phyloP scores from a whole-genome alignment of 2,797 vertebrate species.

The Schizothorax lantsangensis region DNA sequence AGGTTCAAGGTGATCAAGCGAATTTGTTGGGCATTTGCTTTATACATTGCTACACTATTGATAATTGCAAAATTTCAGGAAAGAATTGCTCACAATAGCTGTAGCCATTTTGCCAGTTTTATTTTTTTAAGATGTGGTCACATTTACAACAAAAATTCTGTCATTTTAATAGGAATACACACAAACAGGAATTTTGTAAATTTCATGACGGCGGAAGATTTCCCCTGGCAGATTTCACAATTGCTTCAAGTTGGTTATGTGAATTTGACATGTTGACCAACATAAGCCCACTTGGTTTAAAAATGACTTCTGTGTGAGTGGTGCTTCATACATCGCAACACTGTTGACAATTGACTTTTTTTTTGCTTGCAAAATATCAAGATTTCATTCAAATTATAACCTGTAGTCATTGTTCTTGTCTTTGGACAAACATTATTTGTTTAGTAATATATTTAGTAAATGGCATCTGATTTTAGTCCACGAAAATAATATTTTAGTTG shows the following conservation, averaged over 20 bases:
- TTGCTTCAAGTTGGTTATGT: not conserved
- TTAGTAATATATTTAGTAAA: not conserved
- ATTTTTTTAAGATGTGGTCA: too few species aligned
- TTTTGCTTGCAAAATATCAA: not conserved
- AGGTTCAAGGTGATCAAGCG: not conserved
- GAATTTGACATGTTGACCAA: not conserved
- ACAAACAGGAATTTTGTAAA: not conserved
- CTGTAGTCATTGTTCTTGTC: not conserved
- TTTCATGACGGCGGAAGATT: not conserved
- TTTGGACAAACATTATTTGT: not conserved
- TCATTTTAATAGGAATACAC: not conserved
- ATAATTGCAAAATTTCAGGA: not conserved
- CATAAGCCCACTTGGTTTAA: not conserved
- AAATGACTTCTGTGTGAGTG: too few species aligned
- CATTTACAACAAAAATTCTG: too few species aligned
- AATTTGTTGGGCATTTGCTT: not conserved
- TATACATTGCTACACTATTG: not conserved
- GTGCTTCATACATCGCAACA: not conserved
- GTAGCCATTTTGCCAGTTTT: too few species aligned
- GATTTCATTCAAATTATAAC: not conserved
- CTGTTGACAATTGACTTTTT: not conserved
- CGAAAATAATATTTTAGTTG: not conserved
- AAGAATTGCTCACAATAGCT: not conserved
- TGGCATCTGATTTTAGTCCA: not conserved
- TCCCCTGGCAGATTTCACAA: not conserved